Percentiles rank a stretch among this genome's conserved stretches.
phyloP scores from a whole-genome alignment of 2,888 invertebrate genomes.

The Stenoptilia bipunctidactyla region DNA sequence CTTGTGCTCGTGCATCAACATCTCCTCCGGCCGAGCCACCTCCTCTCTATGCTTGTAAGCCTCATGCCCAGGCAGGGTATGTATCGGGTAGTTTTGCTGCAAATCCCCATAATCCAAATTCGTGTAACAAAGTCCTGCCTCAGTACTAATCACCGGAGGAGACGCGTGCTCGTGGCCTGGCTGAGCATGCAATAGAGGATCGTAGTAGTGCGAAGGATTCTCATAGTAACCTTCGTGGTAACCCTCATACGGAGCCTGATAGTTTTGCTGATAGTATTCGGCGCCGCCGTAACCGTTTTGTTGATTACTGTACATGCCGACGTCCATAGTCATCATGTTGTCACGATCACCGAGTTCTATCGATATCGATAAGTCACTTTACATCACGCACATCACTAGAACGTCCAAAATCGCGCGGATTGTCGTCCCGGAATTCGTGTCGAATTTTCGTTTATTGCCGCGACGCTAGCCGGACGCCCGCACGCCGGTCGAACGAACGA shows the following conservation, averaged over 20 bases:
- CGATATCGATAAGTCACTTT: slow-evolving; percentile 34
- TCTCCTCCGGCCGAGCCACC: slow-evolving; percentile 63
- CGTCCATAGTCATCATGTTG: slow-evolving; percentile 85
- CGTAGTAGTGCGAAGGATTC: slow-evolving; percentile 64
- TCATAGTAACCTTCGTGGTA: slow-evolving; percentile 62
- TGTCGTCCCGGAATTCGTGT: slow-evolving; percentile 35
- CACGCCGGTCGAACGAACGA: slow-evolving; percentile 48
- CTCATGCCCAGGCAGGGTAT: slow-evolving; percentile 67
- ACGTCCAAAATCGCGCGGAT: slow-evolving; percentile 22
- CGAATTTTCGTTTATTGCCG: slow-evolving; percentile 30
- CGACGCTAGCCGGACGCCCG: slow-evolving; percentile 41
- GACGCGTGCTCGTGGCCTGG: slow-evolving; percentile 54
- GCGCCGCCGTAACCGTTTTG: slow-evolving; percentile 67
- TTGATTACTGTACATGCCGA: slow-evolving; percentile 82
- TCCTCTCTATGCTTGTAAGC: slow-evolving; percentile 67
- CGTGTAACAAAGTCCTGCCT: slow-evolving; percentile 90
- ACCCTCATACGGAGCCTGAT: slow-evolving; percentile 54
- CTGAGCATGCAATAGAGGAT: slow-evolving; percentile 53
- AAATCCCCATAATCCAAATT: slow-evolving; percentile 82
- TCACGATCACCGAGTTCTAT: slow-evolving; percentile 44
- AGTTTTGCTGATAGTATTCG: slow-evolving; percentile 64
- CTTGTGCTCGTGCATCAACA: slow-evolving; percentile 55
- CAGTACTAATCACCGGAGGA: slow-evolving; percentile 83
- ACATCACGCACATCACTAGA: slow-evolving; percentile 58
- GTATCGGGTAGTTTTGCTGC: slow-evolving; percentile 63